Percentiles rank a stretch among this genome's conserved stretches.
These are phyloP conservation scores for Halcyon senegalensis DNA, from an alignment of 2,113 vertebrate genomes.

Conservation along the genomic window DNA sequence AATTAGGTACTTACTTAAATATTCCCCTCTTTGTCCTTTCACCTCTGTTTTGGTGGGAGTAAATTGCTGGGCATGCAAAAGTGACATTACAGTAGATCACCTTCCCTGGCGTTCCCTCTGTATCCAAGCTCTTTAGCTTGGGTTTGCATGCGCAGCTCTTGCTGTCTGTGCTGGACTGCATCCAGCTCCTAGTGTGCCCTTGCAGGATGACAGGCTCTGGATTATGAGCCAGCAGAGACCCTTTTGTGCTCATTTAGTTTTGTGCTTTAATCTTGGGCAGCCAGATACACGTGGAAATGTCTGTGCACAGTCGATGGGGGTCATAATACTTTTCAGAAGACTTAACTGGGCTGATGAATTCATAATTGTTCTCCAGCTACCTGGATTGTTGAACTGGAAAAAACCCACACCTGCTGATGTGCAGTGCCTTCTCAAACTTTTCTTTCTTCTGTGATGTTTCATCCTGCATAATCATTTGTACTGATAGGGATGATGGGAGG, in stretches of 20 bases:
- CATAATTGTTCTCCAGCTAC: background rate
- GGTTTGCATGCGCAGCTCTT: background rate
- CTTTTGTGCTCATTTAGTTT: background rate
- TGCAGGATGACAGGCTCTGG: background rate
- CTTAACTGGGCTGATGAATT: background rate
- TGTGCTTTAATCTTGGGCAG: background rate
- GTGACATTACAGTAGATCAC: background rate
- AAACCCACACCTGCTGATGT: background rate
- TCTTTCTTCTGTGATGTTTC: background rate
- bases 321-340: background rate
- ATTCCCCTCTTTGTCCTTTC: background rate
- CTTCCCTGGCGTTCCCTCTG: background rate
- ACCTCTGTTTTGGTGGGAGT: background rate
- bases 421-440: background rate
- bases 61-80: background rate
- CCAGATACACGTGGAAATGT: background rate
- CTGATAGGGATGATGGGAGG: background rate
- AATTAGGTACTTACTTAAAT: background rate
- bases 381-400: background rate
- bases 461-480: background rate
- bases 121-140: background rate
- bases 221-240: background rate
- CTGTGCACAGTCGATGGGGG: fast-evolving
- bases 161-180: background rate
- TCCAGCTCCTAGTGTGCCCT: background rate